Evolutionary conservation across 2,888 invertebrate genomes (phyloP).

Genomic region (Dorcus parallelipipedus): DNA sequence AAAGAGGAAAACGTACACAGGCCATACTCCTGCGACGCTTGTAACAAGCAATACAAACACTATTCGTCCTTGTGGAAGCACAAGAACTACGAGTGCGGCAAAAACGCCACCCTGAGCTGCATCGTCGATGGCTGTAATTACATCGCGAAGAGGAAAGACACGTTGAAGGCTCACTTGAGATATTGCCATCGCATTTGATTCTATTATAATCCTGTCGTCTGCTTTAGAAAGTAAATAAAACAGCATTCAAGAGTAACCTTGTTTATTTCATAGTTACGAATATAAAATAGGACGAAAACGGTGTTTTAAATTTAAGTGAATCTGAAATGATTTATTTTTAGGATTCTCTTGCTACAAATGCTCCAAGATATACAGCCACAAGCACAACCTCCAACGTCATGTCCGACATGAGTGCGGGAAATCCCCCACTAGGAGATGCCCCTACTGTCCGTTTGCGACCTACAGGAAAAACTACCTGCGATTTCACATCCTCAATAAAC

Average conservation of each 20-base stretch:
- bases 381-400: slow-evolving; percentile 23
- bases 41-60: slow-evolving; percentile 71
- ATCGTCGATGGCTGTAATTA: slow-evolving; percentile 59
- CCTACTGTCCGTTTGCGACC: slow-evolving; percentile 19
- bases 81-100: slow-evolving; percentile 66
- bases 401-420: slow-evolving; percentile 29
- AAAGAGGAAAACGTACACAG: no score
- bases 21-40: slow-evolving; percentile 53
- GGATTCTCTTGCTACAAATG: slow-evolving; percentile 12
- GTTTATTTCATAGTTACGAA: no score
- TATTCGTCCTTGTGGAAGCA: slow-evolving; percentile 68
- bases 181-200: not conserved
- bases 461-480: slow-evolving; percentile 9
- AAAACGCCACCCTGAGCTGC: slow-evolving; percentile 60
- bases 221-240: no score
- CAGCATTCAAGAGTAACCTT: no score
- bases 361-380: slow-evolving; percentile 20
- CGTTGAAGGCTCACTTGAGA: slow-evolving; percentile 53
- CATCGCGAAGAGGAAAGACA: slow-evolving; percentile 72
- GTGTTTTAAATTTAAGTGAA: no score
- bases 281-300: no score
- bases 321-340: not conserved
- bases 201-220: no score
- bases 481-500: slow-evolving; percentile 7
- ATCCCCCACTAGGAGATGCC: slow-evolving; percentile 23